These are phyloP conservation scores for Chlorops oryzae DNA, from an alignment of 1,140 invertebrate species.

Conservation along the genomic window DNA sequence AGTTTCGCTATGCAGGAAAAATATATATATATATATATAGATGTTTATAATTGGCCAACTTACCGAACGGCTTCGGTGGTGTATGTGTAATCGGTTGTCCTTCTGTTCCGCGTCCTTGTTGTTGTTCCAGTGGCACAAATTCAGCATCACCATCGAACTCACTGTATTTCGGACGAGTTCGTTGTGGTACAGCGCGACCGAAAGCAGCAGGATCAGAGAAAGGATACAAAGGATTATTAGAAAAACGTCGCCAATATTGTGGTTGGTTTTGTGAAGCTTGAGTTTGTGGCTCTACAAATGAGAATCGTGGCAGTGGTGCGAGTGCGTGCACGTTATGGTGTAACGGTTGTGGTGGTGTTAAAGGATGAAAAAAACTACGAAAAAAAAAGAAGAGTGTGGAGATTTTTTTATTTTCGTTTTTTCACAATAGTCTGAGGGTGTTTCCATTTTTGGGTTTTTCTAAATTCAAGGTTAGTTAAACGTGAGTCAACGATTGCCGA, in stretches of 20 bases:
- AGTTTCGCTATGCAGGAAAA: too few species aligned
- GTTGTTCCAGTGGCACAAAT: slow-evolving; percentile 37
- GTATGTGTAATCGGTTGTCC: slow-evolving; percentile 18
- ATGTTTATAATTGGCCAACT: slow-evolving; percentile 11
- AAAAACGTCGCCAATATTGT: slow-evolving; percentile 14
- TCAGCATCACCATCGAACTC: slow-evolving; percentile 27
- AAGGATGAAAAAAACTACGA: slow-evolving; percentile 40
- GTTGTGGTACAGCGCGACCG: slow-evolving; percentile 12
- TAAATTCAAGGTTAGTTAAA: too few species aligned
- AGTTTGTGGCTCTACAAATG: slow-evolving; percentile 32
- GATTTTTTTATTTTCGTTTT: too few species aligned
- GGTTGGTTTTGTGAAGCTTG: slow-evolving; percentile 33
- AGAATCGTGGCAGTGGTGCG: slow-evolving; percentile 27
- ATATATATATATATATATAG: background rate
- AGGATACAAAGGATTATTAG: slow-evolving; percentile 32
- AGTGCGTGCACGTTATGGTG: slow-evolving; percentile 32
- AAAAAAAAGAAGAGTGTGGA: too few species aligned
- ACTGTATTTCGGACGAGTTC: slow-evolving; percentile 11
- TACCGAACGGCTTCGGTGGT: slow-evolving; percentile 35
- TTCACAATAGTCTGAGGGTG: too few species aligned
- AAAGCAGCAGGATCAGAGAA: slow-evolving; percentile 21
- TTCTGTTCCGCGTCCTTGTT: slow-evolving; percentile 13
- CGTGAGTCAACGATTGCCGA: too few species aligned
- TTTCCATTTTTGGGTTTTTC: too few species aligned
- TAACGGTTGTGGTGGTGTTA: slow-evolving; percentile 39